Base-by-base conservation (phyloP, 2,888 invertebrate species). In the Argyresthia goedartella region DNA sequence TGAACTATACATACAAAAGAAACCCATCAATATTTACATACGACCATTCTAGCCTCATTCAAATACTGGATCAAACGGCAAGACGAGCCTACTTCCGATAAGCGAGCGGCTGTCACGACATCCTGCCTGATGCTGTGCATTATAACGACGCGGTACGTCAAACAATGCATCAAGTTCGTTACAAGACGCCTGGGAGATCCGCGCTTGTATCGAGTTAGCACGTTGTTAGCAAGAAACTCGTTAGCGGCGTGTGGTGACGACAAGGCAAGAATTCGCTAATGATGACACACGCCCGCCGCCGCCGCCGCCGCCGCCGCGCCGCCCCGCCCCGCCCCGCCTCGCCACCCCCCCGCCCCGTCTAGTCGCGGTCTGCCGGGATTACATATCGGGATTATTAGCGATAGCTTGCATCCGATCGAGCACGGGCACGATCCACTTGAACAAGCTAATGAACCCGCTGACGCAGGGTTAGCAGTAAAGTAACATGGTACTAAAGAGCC, bases 181-280 rank as follows among this genome's bases (percentile, higher is more conserved):
- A 25, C 25, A 25, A 25, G 25, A 9, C 13, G n/a, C 39, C 36
- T 39, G 35, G 16, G 15, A 41, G 46, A 51, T 35, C 46, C 39
- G 43, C 49, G 45, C 41, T 25, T 69, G 78, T 78, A 80, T 81
- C 79, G 73, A 76, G 81, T 81, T 82, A 80, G 78, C 77, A 73
- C 76, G 74, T 82, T 79, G 80, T 81, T 81, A 82, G 78, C 72
- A 75, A 71, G 78, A 71, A 73, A 74, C 84, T 84, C 81, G 84
- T 85, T 85, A 84, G 80, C 71, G 73, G 71, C 76, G 77, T 77
- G 76, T 78, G 78, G 71, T 73, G 73, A 61, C 76, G 79, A 81
- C 81, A 79, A 73, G 72, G 75, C 78, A 79, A 81, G 81, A 81
- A 84, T 84, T 80, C 73, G 77, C 77, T 84, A 84, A 85, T 82